Conservation (phyloP, 2,888 invertebrate species). For the Pristionchus exspectatus region DNA sequence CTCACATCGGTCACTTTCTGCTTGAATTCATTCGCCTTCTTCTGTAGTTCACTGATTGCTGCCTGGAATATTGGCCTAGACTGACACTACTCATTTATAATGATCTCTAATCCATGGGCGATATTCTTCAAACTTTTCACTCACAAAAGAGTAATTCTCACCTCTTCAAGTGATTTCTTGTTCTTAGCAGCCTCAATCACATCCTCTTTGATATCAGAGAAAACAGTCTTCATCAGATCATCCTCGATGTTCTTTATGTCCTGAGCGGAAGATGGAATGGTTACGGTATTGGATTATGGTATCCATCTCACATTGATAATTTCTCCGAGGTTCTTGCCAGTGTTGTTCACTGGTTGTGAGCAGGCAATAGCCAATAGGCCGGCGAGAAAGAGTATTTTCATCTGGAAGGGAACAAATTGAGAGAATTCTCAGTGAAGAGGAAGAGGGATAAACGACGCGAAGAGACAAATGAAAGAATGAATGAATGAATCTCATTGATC, state of each 20-base stretch:
- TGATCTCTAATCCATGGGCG: background rate
- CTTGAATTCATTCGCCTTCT: slow-evolving; percentile 36
- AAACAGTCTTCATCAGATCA: slow-evolving; percentile 45
- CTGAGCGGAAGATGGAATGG: background rate
- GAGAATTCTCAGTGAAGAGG: too few species aligned
- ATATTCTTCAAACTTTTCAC: background rate
- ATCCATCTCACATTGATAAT: slow-evolving; percentile 35
- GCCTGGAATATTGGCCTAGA: background rate
- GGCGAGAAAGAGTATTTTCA: slow-evolving; percentile 30
- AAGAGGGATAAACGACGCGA: background rate
- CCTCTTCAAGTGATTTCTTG: slow-evolving; percentile 28
- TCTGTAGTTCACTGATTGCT: slow-evolving; percentile 17
- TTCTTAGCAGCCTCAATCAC: background rate
- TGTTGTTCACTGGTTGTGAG: background rate
- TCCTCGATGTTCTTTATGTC: slow-evolving; percentile 46
- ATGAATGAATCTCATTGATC: background rate
- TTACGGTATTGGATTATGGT: background rate
- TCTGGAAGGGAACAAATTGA: background rate
- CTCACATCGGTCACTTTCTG: slow-evolving; percentile 45
- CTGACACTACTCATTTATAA: background rate
- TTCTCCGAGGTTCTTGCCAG: background rate
- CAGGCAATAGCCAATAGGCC: slow-evolving; percentile 28
- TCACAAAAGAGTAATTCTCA: background rate
- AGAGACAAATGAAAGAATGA: background rate
- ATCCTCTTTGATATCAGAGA: slow-evolving; percentile 27